A percentile compares a stretch with the other conserved stretches of the same genome.
Conservation (phyloP, 2,797 vertebrate species). For the Clarias fuscus region DNA sequence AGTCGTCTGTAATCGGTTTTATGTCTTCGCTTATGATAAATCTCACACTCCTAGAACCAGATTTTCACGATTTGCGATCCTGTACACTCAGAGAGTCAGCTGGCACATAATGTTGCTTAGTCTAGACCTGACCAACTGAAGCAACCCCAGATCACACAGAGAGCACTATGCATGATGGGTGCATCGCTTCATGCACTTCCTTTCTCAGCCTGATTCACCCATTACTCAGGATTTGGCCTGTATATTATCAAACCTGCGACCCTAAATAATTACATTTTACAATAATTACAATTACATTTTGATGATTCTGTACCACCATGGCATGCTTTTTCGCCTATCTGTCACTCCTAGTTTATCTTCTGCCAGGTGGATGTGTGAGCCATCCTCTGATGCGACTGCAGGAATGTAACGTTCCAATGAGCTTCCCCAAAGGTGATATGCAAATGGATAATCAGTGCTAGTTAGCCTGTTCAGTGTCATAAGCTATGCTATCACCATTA, state of each 20-base stretch:
- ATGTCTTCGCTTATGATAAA: no score
- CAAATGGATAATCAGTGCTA: slow-evolving; percentile 20
- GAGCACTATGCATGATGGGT: no score
- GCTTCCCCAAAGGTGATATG: slow-evolving; percentile 30
- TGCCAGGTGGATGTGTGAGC: slow-evolving; percentile 35
- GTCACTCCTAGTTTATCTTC: slow-evolving; percentile 40
- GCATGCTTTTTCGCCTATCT: slow-evolving; percentile 31
- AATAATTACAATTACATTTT: background rate
- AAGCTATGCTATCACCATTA: slow-evolving; percentile 18
- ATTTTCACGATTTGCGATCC: no score
- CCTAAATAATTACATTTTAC: background rate
- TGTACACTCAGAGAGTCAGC: no score
- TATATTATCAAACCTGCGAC: slow-evolving; percentile 20
- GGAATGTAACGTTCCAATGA: slow-evolving; percentile 22
- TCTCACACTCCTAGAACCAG: no score
- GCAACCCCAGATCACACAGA: no score
- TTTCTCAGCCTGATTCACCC: no score
- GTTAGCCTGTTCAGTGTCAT: background rate
- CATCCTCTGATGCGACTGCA: slow-evolving; percentile 36
- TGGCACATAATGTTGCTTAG: no score
- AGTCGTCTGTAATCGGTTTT: no score
- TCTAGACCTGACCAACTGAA: no score
- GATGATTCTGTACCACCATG: slow-evolving; percentile 43
- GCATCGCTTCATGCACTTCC: no score
- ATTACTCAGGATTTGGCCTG: background rate